Percentiles rank a stretch among this genome's conserved stretches.
Conservation (phyloP, 1,140 invertebrate species). For the Eubasilissa regina region DNA sequence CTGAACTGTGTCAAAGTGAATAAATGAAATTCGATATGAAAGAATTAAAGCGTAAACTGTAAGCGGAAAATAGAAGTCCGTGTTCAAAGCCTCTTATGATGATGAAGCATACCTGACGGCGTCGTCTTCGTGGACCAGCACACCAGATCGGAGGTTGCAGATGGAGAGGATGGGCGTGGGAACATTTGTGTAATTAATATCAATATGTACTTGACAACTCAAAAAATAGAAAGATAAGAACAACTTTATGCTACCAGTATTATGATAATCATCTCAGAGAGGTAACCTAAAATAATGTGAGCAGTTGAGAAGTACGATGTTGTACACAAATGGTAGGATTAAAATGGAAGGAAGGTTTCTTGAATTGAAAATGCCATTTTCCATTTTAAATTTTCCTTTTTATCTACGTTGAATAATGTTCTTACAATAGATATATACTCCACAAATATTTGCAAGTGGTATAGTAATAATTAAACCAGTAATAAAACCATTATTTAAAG, state of each 20-base stretch:
- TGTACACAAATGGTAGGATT: constrained; percentile 49
- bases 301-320: constrained; percentile 5
- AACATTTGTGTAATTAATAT: constrained; percentile 48
- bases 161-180: constrained; percentile 7
- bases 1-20: no score
- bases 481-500: constrained; percentile 74
- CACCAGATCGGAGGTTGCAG: not conserved
- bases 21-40: no score
- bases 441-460: constrained; percentile 74
- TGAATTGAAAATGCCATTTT: constrained; percentile 72
- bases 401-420: constrained; percentile 74
- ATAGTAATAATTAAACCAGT: constrained; percentile 74
- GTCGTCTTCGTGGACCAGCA: no score
- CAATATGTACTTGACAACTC: constrained; percentile 23
- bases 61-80: no score
- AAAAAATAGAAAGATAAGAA: constrained; percentile 38
- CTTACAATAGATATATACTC: constrained; percentile 73
- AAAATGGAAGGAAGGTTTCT: constrained; percentile 48
- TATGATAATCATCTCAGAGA: constrained; percentile 37
- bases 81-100: no score
- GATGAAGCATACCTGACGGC: no score
- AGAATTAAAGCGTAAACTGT: no score
- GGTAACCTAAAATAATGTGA: constrained; percentile 29
- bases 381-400: constrained; percentile 73
- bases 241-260: constrained; percentile 50